Evolutionary conservation across 2,113 vertebrate genomes (phyloP), one percentile per base, ranked within the genome.

Genomic region (Trochalopteron elliotii): DNA sequence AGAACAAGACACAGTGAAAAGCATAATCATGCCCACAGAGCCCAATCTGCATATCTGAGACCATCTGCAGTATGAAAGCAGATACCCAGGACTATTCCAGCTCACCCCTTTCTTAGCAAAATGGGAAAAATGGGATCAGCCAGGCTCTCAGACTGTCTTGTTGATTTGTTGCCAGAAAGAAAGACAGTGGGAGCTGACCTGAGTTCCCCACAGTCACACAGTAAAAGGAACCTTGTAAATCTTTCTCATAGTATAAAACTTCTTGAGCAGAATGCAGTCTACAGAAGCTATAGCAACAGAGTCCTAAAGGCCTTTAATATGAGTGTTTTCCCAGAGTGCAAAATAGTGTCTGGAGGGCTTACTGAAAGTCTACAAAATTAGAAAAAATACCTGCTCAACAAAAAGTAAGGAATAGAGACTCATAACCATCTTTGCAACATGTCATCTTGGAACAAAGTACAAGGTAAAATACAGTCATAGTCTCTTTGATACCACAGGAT

Each of bases 21-120:
- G 83, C 70, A 80, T 83, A 72, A 84, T 72, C 83, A 14, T 85
- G 83, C 82, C 53, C 70, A 88, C 75, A 85, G 93, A 86, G 86
- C 53, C 53, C 49, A 72, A 53, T 83, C 59, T 76, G 71, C 63
- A 72, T n/a, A 72, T 22, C 70, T 11, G 15, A 90, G 63, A 87
- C 77, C 81, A 89, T 77, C 81, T 93, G 92, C 77, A 89, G 40
- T 8, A 80, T 2, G 21, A 85, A 82, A 79, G 63, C 70, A 83
- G 57, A 86, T 7, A 71, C 12, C 39, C 67, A 79, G 56, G 61
- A 71, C 68, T 72, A 20, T 16, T 27, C 40, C 53, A 15, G 8
- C 15, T 79, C 60, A 18, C 20, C 21, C 15, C 11, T 65, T 91
- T 84, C 60, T 40, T 6, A 75, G 7, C 0, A 0, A 82, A 92